A percentile compares a stretch with the other conserved stretches of the same genome.
These are phyloP conservation scores for Dasypolia templi DNA, from an alignment of 2,888 invertebrate species.

Conservation along the genomic window DNA sequence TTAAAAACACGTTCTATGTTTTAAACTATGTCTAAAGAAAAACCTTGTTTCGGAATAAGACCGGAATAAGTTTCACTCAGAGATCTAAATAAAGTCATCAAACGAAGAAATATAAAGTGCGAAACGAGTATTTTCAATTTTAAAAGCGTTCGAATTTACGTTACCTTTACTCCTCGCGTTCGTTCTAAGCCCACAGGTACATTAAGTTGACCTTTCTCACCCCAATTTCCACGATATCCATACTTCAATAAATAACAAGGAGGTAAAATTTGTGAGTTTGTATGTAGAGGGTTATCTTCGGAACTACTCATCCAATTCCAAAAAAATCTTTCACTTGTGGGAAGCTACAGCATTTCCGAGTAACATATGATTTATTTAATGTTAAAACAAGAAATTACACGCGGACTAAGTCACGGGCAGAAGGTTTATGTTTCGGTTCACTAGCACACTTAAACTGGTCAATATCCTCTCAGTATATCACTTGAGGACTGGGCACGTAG, in stretches of 20 bases:
- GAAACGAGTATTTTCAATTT: too few relatives aligned
- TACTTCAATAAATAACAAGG: neutral
- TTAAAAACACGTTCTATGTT: too few relatives aligned
- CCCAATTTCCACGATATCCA: too few relatives aligned
- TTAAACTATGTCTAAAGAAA: too few relatives aligned
- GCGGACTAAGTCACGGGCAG: neutral
- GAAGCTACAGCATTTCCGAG: neutral
- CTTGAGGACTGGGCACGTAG: slow-evolving; percentile 55
- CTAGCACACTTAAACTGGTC: slow-evolving; percentile 52
- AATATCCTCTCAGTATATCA: slow-evolving; percentile 60
- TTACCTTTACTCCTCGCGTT: neutral
- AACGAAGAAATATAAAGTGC: too few relatives aligned
- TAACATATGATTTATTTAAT: neutral
- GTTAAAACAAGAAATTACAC: neutral
- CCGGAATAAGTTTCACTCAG: too few relatives aligned
- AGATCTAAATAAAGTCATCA: too few relatives aligned
- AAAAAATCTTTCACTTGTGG: neutral
- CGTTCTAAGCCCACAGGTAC: neutral
- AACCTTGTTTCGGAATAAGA: too few relatives aligned
- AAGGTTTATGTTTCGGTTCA: slow-evolving; percentile 34
- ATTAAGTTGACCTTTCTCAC: neutral
- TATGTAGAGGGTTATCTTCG: neutral
- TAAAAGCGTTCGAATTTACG: neutral
- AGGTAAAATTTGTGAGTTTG: neutral
- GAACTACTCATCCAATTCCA: neutral